phyloP scores from a whole-genome alignment of 2,797 vertebrate genomes.

The Diplodus sargus region DNA sequence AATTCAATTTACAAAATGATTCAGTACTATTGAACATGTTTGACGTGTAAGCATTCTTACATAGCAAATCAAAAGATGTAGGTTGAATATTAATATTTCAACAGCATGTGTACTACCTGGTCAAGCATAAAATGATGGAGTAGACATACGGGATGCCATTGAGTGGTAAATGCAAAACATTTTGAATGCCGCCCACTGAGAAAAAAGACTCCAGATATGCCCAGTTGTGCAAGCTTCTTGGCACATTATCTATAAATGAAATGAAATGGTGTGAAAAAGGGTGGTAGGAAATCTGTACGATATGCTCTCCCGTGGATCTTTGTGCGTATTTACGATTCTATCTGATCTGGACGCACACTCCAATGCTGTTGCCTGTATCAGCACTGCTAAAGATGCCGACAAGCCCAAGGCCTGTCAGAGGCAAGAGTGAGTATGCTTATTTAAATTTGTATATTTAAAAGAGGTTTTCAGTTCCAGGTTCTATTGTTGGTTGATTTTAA shows the following conservation, averaged over 20 bases:
- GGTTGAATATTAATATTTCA: conserved; percentile 28
- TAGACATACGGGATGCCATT: conserved; percentile 13
- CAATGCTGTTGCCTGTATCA: not conserved
- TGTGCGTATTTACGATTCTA: not conserved
- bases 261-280: not conserved
- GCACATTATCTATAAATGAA: not conserved
- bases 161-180: conserved; percentile 30
- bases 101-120: conserved; percentile 3
- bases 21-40: not conserved
- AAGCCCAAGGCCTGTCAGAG: no score
- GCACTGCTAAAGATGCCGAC: not conserved
- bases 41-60: no score
- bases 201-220: not conserved
- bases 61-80: conserved; percentile 13
- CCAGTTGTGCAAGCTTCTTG: not conserved
- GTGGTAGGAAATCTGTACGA: not conserved
- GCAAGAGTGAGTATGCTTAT: not conserved
- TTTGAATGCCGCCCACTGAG: not conserved
- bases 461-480: not conserved
- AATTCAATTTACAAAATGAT: not conserved
- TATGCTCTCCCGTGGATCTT: no score
- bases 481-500: not conserved
- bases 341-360: not conserved
- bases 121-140: not conserved
- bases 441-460: not conserved